phyloP scores from a whole-genome alignment of 2,888 invertebrate species.

The Clitarchus hookeri region DNA sequence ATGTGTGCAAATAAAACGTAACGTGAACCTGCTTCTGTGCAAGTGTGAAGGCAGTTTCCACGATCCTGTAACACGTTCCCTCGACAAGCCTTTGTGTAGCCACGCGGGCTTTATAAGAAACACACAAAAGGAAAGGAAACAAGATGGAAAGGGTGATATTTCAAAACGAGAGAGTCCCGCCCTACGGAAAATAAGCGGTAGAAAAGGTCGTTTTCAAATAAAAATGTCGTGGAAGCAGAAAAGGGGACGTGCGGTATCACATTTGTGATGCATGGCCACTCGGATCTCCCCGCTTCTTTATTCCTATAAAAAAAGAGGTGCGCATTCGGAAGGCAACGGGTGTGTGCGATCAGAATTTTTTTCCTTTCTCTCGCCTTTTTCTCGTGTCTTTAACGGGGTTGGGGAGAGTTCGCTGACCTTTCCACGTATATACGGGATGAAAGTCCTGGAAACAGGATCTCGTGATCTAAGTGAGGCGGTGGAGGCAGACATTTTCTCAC shows the following conservation, averaged over 20 bases:
- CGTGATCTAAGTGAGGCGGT: background rate
- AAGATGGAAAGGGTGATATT: constrained; percentile 6
- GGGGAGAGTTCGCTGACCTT: background rate
- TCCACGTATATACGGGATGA: background rate
- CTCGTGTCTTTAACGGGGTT: background rate
- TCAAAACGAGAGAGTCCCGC: background rate
- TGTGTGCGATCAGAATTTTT: background rate
- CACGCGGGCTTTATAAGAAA: background rate
- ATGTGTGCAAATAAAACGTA: background rate
- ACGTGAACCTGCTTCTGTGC: background rate
- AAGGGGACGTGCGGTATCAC: background rate
- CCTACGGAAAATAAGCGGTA: background rate
- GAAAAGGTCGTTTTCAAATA: background rate
- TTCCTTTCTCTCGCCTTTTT: background rate
- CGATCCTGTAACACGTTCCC: background rate
- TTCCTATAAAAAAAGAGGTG: background rate
- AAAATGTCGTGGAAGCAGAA: background rate
- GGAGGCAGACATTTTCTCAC: background rate
- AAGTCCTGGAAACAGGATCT: background rate
- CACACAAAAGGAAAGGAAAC: background rate
- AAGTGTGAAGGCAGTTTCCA: background rate
- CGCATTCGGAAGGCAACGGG: background rate
- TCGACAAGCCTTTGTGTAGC: background rate
- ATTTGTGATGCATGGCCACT: background rate
- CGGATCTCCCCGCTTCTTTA: background rate